These are phyloP conservation scores for Kradibia gibbosae DNA, from an alignment of 1,140 invertebrate genomes.

Conservation along the genomic window DNA sequence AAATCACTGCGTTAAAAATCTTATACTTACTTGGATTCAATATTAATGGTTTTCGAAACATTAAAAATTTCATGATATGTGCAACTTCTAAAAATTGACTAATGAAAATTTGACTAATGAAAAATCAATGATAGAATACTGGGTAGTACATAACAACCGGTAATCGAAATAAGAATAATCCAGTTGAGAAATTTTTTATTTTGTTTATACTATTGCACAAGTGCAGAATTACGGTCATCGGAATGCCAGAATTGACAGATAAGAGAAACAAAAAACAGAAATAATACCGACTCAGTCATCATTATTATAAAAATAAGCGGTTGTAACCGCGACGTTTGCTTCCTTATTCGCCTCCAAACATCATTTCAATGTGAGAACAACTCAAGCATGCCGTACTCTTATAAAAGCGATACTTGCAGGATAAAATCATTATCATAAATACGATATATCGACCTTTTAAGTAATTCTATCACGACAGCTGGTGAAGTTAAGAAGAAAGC, in stretches of 20 bases:
- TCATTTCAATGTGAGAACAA: conserved; percentile 20
- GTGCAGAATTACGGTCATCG: conserved; percentile 28
- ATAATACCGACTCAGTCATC: neutral
- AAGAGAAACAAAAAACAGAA: conserved; percentile 8
- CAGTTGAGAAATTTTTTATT: conserved; percentile 9
- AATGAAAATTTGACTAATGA: neutral
- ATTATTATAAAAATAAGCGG: conserved; percentile 15
- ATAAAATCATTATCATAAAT: conserved; percentile 19
- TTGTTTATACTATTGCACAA: conserved; percentile 37
- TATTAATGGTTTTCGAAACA: neutral
- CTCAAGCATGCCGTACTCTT: neutral
- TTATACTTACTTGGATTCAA: too few species aligned
- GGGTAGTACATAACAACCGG: conserved; percentile 48
- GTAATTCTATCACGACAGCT: neutral
- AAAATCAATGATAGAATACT: neutral
- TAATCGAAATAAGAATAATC: conserved; percentile 59
- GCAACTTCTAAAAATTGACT: neutral
- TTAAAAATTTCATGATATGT: neutral
- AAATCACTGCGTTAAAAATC: too few species aligned
- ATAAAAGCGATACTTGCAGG: neutral
- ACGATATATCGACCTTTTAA: neutral
- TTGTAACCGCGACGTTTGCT: conserved; percentile 14
- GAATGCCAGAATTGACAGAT: conserved; percentile 8
- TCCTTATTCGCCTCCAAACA: conserved; percentile 10
- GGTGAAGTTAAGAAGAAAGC: neutral